Percentiles rank a stretch among this genome's conserved stretches.
Conservation (phyloP, 1,140 invertebrate genomes). For the Frieseomelitta varia region DNA sequence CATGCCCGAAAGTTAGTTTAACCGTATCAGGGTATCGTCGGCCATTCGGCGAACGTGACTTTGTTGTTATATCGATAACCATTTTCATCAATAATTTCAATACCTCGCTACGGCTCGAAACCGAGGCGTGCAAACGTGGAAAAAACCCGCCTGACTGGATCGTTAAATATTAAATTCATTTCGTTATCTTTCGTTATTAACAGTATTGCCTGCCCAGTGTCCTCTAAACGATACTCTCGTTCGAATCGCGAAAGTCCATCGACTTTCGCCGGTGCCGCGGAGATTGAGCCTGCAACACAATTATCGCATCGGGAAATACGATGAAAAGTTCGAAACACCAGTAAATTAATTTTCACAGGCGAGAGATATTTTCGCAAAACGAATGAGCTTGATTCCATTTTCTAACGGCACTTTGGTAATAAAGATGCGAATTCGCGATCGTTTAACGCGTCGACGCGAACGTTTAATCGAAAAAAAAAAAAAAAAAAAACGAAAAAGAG, state of each 20-base stretch:
- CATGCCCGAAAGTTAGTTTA: not conserved
- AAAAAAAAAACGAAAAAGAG: too few relatives aligned
- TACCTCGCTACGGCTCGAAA: not conserved
- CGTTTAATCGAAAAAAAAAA: not conserved
- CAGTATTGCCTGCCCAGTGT: not conserved
- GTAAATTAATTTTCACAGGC: not conserved
- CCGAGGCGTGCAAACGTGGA: not conserved
- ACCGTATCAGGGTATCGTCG: not conserved
- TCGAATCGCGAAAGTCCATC: not conserved
- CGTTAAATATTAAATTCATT: constrained; percentile 6
- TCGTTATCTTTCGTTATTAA: not conserved
- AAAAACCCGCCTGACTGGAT: not conserved
- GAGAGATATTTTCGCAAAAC: not conserved
- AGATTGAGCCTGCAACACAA: not conserved
- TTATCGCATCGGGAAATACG: not conserved
- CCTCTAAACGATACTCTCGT: not conserved
- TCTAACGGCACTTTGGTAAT: not conserved
- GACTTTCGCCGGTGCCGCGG: not conserved
- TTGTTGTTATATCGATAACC: not conserved
- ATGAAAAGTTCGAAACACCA: not conserved
- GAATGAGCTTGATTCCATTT: not conserved
- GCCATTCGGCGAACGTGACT: not conserved
- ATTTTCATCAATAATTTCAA: not conserved
- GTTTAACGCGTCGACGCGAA: not conserved
- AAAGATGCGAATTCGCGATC: not conserved